A percentile compares a stretch with the other conserved stretches of the same genome.
Conservation (phyloP, 30 jellyfish, hydroid and myxozoan species). For the Clytia hemisphaerica region DNA sequence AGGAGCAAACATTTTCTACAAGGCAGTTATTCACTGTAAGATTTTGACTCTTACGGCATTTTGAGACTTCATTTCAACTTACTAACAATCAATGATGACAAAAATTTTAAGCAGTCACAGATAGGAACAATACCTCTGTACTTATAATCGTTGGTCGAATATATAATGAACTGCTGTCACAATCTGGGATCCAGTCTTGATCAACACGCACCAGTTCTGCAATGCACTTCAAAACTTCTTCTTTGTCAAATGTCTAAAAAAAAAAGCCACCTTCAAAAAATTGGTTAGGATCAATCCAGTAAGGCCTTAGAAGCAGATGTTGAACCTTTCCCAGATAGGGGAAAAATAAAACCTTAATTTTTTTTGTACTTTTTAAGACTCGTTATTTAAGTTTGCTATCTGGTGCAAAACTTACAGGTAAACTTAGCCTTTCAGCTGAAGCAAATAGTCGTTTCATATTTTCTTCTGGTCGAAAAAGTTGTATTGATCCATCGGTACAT, state of each 20-base stretch:
- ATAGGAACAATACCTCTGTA: slow-evolving; percentile 97
- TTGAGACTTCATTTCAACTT: too few species aligned
- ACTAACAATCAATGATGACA: too few species aligned
- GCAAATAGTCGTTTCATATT: slow-evolving; percentile 60
- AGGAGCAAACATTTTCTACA: too few species aligned
- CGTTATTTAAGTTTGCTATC: too few species aligned
- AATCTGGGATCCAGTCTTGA: slow-evolving; percentile 86
- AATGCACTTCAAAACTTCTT: slow-evolving; percentile 68
- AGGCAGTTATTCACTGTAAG: too few species aligned
- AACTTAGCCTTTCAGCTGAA: slow-evolving; percentile 65
- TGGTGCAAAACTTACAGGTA: slow-evolving; percentile 89
- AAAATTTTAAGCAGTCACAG: too few species aligned
- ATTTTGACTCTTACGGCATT: too few species aligned
- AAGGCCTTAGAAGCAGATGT: too few species aligned
- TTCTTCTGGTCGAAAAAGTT: slow-evolving; percentile 79
- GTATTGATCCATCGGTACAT: slow-evolving; percentile 54
- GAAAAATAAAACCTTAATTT: too few species aligned
- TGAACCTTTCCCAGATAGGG: too few species aligned
- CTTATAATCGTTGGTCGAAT: slow-evolving; percentile 76
- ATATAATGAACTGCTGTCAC: slow-evolving; percentile 66
- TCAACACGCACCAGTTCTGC: slow-evolving; percentile 64
- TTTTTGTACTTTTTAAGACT: too few species aligned
- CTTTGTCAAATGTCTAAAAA: slow-evolving; percentile 63
- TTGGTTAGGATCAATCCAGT: too few species aligned
- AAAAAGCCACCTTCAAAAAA: neutral